phyloP scores from a whole-genome alignment of 37 sponge, comb jelly and placozoan species.

The Dysidea cf. avara region DNA sequence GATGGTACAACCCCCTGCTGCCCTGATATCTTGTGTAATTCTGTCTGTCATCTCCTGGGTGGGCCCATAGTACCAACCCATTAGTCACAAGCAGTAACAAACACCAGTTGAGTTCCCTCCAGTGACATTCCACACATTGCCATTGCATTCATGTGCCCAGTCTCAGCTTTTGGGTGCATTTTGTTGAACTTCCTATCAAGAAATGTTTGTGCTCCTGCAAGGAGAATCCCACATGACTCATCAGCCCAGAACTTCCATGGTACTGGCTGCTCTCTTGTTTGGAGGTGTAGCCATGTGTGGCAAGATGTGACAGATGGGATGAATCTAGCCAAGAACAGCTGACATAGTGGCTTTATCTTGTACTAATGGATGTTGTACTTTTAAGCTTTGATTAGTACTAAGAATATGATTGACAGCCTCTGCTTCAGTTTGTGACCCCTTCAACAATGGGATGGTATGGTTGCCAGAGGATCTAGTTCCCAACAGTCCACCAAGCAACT shows the following conservation, averaged over 20 bases:
- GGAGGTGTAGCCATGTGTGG: slow-evolving; percentile 18
- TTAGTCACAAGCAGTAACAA: slow-evolving; percentile 2
- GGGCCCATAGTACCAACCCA: slow-evolving; percentile 1
- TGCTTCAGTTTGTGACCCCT: slow-evolving; percentile 13
- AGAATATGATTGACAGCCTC: neutral
- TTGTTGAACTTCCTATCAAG: slow-evolving; percentile 13
- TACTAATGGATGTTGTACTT: neutral
- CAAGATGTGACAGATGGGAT: neutral
- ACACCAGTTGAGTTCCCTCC: slow-evolving; percentile 15
- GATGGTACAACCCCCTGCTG: slow-evolving; percentile 10
- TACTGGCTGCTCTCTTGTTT: slow-evolving; percentile 17
- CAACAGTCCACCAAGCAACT: neutral
- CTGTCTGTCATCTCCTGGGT: slow-evolving; percentile 17
- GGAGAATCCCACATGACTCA: slow-evolving; percentile 10
- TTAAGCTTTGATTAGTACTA: neutral
- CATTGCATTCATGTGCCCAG: slow-evolving; percentile 17
- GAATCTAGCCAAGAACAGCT: neutral
- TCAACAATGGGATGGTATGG: slow-evolving; percentile 1
- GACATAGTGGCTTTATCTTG: slow-evolving; percentile 8
- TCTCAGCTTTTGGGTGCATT: slow-evolving; percentile 8
- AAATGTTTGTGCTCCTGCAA: slow-evolving; percentile 22
- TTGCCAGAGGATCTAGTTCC: neutral
- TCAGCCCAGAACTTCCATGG: slow-evolving; percentile 21
- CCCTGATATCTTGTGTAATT: slow-evolving; percentile 5
- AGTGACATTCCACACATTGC: slow-evolving; percentile 19